Evolutionary conservation across 1,140 invertebrate genomes (phyloP), one percentile per base, ranked within the genome.

Genomic region (Lepeophtheirus salmonis): DNA sequence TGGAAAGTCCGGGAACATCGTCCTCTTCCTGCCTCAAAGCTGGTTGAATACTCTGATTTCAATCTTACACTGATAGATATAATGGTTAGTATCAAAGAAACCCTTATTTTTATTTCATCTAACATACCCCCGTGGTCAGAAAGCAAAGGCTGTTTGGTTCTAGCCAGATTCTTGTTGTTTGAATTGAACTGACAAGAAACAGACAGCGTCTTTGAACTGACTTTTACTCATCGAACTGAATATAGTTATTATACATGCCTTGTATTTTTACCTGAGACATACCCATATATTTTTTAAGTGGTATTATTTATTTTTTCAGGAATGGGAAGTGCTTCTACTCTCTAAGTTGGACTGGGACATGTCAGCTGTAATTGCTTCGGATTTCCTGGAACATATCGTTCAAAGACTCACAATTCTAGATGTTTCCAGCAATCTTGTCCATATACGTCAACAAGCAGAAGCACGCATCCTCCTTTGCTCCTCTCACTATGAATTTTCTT

Each of bases 41-140:
- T 96, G 26, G 83, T 90, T 63, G 84, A 83, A 71, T 94, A 91
- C 72, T 92, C 89, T 10, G 90, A 91, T 68, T 83, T 87, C 71
- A 90, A 86, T 68, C 83, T 94, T 70, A 82, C 79, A 49, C 73
- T 82, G 60, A 74, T 82, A 56, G 84, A 92, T 66, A 76, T 95
- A 60, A 81, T 81, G 77, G 89, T 95, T 76, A 83, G 30, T 41
- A 41, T 41, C 6, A 41, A 41, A 41, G 30, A 6, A 10, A 41
- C n/a, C 6, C 6, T 41, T 41, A 10, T 10, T 41, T 41, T 41
- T 41, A 41, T 10, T 10, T 10, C 30, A 41, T n/a, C n/a, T 41
- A 41, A n/a, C n/a, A n/a, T 41, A 41, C 6, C 30, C 30, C 30
- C n/a, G 30, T 41, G 23, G 25, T 14, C 23, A 12, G 55, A 25